Conservation (phyloP, 2,888 invertebrate species). For the Amiota mariae region DNA sequence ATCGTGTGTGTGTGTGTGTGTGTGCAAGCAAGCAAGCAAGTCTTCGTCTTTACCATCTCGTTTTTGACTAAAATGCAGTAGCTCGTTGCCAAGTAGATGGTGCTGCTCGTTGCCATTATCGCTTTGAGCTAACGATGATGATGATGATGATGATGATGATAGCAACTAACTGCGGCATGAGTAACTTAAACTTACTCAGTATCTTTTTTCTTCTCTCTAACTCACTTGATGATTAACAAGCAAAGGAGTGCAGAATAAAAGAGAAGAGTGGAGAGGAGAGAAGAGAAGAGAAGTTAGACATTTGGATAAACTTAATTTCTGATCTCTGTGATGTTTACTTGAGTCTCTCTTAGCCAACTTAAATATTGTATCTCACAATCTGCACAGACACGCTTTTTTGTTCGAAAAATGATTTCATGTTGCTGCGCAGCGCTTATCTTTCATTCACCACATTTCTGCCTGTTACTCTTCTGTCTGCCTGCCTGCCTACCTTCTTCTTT, state of each 20-base stretch:
- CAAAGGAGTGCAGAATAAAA: too few species aligned
- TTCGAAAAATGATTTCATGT: constrained; percentile 29
- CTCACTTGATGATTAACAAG: too few species aligned
- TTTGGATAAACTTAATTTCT: too few species aligned
- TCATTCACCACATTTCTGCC: background rate
- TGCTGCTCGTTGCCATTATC: constrained; percentile 11
- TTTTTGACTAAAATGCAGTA: constrained; percentile 20
- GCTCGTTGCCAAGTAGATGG: background rate
- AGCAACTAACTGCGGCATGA: background rate
- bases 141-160: too few species aligned
- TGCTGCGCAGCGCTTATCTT: constrained; percentile 24
- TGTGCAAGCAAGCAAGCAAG: too few species aligned
- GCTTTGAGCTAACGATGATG: constrained; percentile 11
- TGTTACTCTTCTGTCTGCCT: background rate
- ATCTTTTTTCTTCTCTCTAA: background rate
- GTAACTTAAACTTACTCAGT: background rate
- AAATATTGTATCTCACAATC: background rate
- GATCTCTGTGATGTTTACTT: too few species aligned
- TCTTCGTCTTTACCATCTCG: background rate
- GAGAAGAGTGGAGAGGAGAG: too few species aligned
- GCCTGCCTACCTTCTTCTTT: background rate
- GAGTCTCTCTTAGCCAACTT: too few species aligned
- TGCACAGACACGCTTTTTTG: constrained; percentile 27
- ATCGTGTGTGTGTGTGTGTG: constrained; percentile 30
- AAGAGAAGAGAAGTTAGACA: too few species aligned